These are phyloP conservation scores for Coelinius sp. DNA, from an alignment of 2,888 invertebrate genomes.

Conservation along the genomic window DNA sequence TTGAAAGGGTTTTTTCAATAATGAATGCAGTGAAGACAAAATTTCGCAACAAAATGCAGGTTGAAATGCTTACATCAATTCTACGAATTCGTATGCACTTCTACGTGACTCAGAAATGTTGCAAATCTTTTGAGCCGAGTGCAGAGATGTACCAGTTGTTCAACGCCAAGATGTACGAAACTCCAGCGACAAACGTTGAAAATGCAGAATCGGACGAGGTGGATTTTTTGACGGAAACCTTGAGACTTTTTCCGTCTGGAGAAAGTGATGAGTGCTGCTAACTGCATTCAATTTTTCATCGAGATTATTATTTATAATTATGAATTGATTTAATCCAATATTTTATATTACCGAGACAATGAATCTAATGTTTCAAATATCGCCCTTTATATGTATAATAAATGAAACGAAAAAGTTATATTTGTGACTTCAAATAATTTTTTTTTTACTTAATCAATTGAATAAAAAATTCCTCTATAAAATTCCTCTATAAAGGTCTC, in stretches of 20 bases:
- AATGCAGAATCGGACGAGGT: neutral
- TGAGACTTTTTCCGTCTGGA: neutral
- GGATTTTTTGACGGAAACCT: neutral
- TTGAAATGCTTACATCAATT: slow-evolving; percentile 38
- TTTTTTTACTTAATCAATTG: no score
- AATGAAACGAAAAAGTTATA: no score
- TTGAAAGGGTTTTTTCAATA: slow-evolving; percentile 47
- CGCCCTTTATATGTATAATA: no score
- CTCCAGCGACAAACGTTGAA: slow-evolving; percentile 32
- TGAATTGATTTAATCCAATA: no score
- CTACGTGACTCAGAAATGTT: slow-evolving; percentile 33
- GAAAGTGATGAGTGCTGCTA: no score
- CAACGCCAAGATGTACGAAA: slow-evolving; percentile 45
- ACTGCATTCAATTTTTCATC: no score
- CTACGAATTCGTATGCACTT: slow-evolving; percentile 44
- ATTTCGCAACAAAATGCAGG: slow-evolving; percentile 44
- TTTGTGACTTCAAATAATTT: no score
- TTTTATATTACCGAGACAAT: no score
- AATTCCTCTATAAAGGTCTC: no score
- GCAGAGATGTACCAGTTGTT: slow-evolving; percentile 41
- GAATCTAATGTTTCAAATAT: no score
- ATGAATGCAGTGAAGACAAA: slow-evolving; percentile 44
- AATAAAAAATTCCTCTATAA: no score
- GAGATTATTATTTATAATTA: no score
- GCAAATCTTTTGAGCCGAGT: slow-evolving; percentile 43